phyloP scores from a whole-genome alignment of 2,113 vertebrate genomes.

The Geococcyx californianus region DNA sequence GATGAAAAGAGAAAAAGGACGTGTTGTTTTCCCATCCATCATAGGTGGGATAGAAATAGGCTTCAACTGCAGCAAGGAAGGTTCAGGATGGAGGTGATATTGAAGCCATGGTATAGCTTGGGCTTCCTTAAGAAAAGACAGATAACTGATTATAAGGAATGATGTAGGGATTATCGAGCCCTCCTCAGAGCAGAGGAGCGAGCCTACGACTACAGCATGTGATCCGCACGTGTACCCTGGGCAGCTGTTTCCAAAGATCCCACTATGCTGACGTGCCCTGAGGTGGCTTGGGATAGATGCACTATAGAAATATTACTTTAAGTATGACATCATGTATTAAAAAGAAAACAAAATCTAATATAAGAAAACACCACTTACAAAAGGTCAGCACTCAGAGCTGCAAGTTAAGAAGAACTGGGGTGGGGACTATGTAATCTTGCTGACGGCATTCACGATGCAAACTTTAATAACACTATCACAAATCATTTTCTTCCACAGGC shows the following conservation, averaged over 20 bases:
- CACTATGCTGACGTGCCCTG: not conserved
- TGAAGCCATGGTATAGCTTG: not conserved
- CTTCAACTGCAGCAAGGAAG: not conserved
- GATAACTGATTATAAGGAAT: not conserved
- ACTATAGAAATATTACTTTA: not conserved
- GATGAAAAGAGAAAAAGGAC: not conserved
- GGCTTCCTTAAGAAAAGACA: not conserved
- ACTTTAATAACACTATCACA: not conserved
- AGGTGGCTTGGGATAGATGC: not conserved
- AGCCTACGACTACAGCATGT: not conserved
- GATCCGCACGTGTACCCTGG: not conserved
- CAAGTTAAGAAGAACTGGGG: not conserved
- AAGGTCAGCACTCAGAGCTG: not conserved
- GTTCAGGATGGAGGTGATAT: not conserved
- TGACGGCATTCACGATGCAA: not conserved
- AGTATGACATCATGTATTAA: not conserved
- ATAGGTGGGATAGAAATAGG: not conserved
- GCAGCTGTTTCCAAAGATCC: not conserved
- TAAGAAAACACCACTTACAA: not conserved
- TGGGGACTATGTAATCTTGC: not conserved
- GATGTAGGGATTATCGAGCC: not conserved
- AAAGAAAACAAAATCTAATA: not conserved
- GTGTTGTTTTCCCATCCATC: not conserved
- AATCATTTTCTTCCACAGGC: not conserved
- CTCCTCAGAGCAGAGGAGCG: not conserved